Conservation (phyloP, 2,888 invertebrate genomes). For the Dascillus cervinus region DNA sequence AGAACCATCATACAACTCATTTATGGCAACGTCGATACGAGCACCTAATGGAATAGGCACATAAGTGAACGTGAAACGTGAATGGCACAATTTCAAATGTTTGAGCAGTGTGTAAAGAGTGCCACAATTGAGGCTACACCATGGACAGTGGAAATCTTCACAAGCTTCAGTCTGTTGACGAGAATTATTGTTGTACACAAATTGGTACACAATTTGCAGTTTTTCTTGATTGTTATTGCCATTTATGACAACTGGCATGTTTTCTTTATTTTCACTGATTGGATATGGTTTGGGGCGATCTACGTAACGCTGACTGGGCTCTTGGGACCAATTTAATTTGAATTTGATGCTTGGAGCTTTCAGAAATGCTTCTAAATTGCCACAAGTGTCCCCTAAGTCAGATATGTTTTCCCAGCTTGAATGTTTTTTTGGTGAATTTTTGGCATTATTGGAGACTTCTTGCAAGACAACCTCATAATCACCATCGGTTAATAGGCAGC, state of each 20-base stretch:
- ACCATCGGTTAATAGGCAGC: conserved; percentile 79
- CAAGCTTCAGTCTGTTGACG: conserved; percentile 93
- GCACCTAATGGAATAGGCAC: conserved; percentile 70
- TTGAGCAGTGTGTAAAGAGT: conserved; percentile 83
- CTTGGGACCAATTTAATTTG: conserved; percentile 74
- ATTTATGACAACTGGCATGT: conserved; percentile 33
- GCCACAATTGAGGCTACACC: conserved; percentile 89
- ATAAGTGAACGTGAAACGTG: conserved; percentile 88
- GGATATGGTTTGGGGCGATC: conserved; percentile 56
- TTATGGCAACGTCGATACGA: conserved; percentile 89
- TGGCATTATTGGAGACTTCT: conserved; percentile 51
- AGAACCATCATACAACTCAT: conserved; percentile 91
- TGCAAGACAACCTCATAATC: conserved; percentile 85
- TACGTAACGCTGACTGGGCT: conserved; percentile 58
- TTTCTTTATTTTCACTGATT: conserved; percentile 39
- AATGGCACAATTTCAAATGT: conserved; percentile 89
- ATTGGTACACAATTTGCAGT: conserved; percentile 88
- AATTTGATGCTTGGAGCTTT: conserved; percentile 78
- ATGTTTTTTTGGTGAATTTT: conserved; percentile 58
- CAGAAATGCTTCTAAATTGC: conserved; percentile 64
- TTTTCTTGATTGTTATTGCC: conserved; percentile 42
- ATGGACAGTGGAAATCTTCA: conserved; percentile 89
- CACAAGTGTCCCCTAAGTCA: conserved; percentile 42
- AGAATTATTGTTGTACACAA: conserved; percentile 90
- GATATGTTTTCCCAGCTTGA: conserved; percentile 64